Evolutionary conservation across 1,140 invertebrate species (phyloP).

Genomic region (Zaprionus ornatus): DNA sequence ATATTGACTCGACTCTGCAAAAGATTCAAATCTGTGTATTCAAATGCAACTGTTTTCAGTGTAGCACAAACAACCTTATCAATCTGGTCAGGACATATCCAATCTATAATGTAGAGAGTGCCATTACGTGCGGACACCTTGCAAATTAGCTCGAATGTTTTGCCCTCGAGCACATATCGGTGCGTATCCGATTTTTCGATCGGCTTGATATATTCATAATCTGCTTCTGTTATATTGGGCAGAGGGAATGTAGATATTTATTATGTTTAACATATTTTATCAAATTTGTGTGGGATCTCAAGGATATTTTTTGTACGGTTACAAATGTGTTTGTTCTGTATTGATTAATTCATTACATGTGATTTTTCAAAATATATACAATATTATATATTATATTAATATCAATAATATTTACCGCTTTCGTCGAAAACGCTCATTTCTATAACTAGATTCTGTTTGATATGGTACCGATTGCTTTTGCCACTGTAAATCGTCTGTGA

Average conservation of each 20-base stretch:
- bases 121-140: conserved; percentile 55
- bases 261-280: not conserved
- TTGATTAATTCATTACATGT: no score
- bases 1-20: conserved; percentile 29
- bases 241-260: conserved; percentile 40
- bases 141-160: conserved; percentile 73
- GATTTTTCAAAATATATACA: no score
- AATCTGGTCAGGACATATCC: conserved; percentile 68
- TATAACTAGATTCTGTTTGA: no score
- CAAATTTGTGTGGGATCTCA: no score
- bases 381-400: no score
- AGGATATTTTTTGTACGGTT: no score
- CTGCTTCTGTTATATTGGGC: conserved; percentile 58
- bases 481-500: no score
- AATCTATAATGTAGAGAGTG: conserved; percentile 65
- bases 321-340: no score
- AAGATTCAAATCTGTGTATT: not conserved
- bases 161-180: conserved; percentile 66
- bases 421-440: no score
- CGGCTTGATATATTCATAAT: conserved; percentile 69
- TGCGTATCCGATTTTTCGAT: conserved; percentile 68
- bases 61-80: conserved; percentile 40
- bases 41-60: not conserved
- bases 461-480: no score
- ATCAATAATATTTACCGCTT: no score